A percentile compares a stretch with the other conserved stretches of the same genome.
These are phyloP conservation scores for Phoenicopterus ruber DNA, from an alignment of 2,113 vertebrate species.

Conservation along the genomic window DNA sequence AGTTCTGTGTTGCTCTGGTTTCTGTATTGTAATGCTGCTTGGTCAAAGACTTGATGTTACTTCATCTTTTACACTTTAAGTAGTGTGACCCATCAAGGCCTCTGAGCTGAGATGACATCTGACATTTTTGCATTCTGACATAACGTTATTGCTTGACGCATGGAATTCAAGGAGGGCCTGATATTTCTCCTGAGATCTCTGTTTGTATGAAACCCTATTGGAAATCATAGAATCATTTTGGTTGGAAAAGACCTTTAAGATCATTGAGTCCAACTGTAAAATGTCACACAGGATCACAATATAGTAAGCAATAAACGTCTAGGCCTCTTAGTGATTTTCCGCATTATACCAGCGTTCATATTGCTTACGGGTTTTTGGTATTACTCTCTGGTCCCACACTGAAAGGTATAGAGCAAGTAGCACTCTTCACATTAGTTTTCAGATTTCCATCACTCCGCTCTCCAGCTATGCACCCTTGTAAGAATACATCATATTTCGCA, in stretches of 20 bases:
- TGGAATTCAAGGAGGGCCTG: neutral
- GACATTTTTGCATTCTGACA: neutral
- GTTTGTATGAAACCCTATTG: neutral
- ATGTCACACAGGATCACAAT: neutral
- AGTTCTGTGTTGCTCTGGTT: neutral
- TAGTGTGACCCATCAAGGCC: neutral
- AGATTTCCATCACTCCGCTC: neutral
- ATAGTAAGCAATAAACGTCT: neutral
- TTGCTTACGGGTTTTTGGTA: neutral
- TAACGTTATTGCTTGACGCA: rapidly evolving
- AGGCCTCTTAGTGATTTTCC: neutral
- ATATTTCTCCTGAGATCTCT: neutral
- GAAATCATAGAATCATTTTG: neutral
- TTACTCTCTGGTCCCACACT: neutral
- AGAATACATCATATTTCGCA: neutral
- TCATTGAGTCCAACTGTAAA: no score
- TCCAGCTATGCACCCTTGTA: neutral
- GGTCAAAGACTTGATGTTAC: neutral
- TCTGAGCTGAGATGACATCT: neutral
- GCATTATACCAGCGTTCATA: neutral
- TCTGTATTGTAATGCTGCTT: neutral
- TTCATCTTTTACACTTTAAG: neutral
- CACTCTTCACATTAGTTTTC: neutral
- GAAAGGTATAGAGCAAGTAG: neutral
- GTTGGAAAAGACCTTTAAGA: no score